Percentiles rank a stretch among this genome's conserved stretches.
phyloP scores from a whole-genome alignment of 1,140 invertebrate genomes.

The Proctacanthus coquilletti region DNA sequence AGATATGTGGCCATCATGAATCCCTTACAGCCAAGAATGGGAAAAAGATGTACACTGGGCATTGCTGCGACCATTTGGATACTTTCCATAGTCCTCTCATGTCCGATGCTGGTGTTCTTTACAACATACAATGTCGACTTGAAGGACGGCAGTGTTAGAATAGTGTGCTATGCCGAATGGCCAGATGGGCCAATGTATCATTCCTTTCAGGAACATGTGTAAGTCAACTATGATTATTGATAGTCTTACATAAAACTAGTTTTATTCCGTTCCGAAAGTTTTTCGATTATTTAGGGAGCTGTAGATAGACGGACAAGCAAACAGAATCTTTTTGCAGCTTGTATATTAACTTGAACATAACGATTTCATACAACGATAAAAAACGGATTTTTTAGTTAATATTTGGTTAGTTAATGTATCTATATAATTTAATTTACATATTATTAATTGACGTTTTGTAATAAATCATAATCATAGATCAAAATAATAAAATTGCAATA shows the following conservation, averaged over 20 bases:
- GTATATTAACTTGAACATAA: neutral
- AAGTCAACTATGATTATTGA: conserved; percentile 39
- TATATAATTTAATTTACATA: too few relatives aligned
- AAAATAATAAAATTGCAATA: too few relatives aligned
- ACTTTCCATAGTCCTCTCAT: conserved; percentile 52
- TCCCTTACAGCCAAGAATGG: conserved; percentile 70
- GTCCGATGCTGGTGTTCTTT: conserved; percentile 71
- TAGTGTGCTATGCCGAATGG: conserved; percentile 68
- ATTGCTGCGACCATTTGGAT: conserved; percentile 70
- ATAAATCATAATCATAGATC: too few relatives aligned
- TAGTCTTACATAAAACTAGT: too few relatives aligned
- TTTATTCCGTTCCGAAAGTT: too few relatives aligned
- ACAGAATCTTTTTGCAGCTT: too few relatives aligned
- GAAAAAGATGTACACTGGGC: conserved; percentile 60
- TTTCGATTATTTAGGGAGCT: too few relatives aligned
- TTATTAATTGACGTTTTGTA: too few relatives aligned
- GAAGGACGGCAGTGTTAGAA: conserved; percentile 41
- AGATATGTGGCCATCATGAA: conserved; percentile 89
- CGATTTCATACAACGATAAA: neutral
- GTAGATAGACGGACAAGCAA: too few relatives aligned
- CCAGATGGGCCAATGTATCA: conserved; percentile 56
- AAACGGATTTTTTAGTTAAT: neutral
- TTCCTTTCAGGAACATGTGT: conserved; percentile 63
- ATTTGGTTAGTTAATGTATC: too few relatives aligned
- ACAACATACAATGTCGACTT: conserved; percentile 43